Percentiles rank a stretch among this genome's conserved stretches.
phyloP scores from a whole-genome alignment of 2,113 vertebrate species.

The Chroicocephalus ridibundus region DNA sequence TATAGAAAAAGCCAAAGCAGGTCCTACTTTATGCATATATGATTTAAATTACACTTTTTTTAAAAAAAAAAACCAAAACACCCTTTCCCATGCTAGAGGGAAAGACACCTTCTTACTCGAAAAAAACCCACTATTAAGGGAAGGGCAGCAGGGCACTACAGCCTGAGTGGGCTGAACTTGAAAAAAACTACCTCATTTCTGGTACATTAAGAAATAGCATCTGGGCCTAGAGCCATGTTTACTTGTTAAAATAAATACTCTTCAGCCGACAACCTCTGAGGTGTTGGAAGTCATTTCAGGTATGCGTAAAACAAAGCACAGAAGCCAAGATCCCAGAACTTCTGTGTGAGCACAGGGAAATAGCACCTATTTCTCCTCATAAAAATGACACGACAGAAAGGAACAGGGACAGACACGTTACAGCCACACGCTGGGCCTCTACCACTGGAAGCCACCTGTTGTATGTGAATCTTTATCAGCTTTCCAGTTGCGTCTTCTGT shows the following conservation, averaged over 20 bases:
- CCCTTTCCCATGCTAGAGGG: neutral
- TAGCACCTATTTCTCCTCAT: rapidly evolving
- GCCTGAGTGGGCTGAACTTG: no score
- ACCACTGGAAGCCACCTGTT: neutral
- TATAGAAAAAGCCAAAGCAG: neutral
- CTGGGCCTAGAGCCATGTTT: neutral
- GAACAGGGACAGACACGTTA: rapidly evolving
- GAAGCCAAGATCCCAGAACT: no score
- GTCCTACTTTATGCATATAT: neutral
- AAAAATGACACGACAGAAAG: rapidly evolving
- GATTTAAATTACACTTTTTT: neutral
- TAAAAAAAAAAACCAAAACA: neutral
- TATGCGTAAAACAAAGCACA: neutral
- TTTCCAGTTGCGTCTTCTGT: neutral
- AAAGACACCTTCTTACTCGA: no score
- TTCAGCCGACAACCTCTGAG: neutral
- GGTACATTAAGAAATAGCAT: neutral
- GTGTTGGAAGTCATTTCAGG: neutral
- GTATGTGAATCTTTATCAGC: no score
- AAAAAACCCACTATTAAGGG: rapidly evolving
- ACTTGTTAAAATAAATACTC: neutral
- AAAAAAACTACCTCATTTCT: neutral
- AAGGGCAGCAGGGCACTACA: neutral
- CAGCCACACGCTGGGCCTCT: rapidly evolving
- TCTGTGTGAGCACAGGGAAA: rapidly evolving